Evolutionary conservation across 37 sponge, comb jelly and placozoan genomes (phyloP).

Genomic region (Chondrosia reniformis): DNA sequence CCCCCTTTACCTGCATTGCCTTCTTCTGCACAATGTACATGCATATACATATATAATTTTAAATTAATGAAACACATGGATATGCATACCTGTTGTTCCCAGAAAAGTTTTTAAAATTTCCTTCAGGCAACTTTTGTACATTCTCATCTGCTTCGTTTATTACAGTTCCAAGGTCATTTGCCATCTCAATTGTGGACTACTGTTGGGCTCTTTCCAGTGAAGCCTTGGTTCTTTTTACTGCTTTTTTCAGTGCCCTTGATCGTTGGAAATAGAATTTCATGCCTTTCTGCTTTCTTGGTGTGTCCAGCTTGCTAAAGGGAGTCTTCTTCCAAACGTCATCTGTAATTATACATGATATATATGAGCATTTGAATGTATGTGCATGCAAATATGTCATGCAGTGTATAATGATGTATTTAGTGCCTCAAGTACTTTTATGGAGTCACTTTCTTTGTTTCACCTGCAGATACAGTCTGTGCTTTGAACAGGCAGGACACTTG

Average conservation of each 20-base stretch:
- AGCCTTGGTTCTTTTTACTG: not conserved
- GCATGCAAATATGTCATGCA: not conserved
- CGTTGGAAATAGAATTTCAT: not conserved
- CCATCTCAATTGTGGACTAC: not conserved
- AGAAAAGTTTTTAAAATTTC: not conserved
- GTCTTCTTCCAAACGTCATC: not conserved
- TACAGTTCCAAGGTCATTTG: not conserved
- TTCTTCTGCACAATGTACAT: not conserved
- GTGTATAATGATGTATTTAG: not conserved
- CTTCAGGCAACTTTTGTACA: not conserved
- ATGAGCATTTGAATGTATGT: not conserved
- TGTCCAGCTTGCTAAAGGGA: not conserved
- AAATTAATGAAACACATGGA: too few relatives aligned
- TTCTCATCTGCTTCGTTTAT: not conserved
- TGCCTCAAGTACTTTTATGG: not conserved
- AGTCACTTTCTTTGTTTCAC: not conserved
- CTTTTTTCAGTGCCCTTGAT: not conserved
- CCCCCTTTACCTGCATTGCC: not conserved
- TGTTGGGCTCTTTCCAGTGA: not conserved
- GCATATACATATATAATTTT: too few relatives aligned
- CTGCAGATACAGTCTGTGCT: not conserved
- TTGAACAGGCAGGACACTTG: not conserved
- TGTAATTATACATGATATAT: not conserved
- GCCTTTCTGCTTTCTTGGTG: not conserved
- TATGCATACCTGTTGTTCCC: slow-evolving; percentile 19